Base-by-base conservation (phyloP, 2,113 vertebrate species). In the Andinoacara biseriatus region DNA sequence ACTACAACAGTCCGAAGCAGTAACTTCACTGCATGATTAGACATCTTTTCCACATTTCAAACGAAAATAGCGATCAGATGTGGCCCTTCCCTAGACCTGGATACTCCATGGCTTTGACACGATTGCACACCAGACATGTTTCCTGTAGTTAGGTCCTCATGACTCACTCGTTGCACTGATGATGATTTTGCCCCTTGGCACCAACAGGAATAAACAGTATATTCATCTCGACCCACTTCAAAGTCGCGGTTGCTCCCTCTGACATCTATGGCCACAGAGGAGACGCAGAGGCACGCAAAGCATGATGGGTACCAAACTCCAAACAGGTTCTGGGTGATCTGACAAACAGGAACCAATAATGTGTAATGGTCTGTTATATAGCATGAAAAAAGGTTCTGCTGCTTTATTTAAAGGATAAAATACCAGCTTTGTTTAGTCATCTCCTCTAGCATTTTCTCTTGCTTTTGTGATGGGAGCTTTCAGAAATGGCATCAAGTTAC, bases 41-140 rank as follows among this genome's bases (percentile, higher is more conserved):
- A 88, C 58, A 57, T 89, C 15, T 83, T 61, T 87, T 89, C 91
- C 85, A 83, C 58, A 83, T 65, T 74, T 82, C 6, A 11, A 46
- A 69, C 69, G 81, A 7, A 89, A 92, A 93, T 87, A 49, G 82
- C 69, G 83, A 87, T 94, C 92, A 90, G 84, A 92, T 88, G 91
- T 82, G 80, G 82, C 69, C 85, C 74, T 40, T 87, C 83, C 83
- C 81, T 29, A 38, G 62, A 77, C 76, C 82, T 74, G 63, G 60
- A 78, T 82, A 35, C 87, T 78, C 65, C 40, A 31, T 38, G 40
- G 35, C 76, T 59, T 63, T 63, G 43, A 43, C 40, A 69, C 74
- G 86, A 92, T 89, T 89, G 63, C 78, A 74, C 74, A 54, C 35
- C 57, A 57, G 85, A 91, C 88, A 81, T 85, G 85, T 89, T 86